A percentile compares a stretch with the other conserved stretches of the same genome.
phyloP scores from a whole-genome alignment of 1,140 invertebrate species.

The Hyposmocoma kahamanoa region DNA sequence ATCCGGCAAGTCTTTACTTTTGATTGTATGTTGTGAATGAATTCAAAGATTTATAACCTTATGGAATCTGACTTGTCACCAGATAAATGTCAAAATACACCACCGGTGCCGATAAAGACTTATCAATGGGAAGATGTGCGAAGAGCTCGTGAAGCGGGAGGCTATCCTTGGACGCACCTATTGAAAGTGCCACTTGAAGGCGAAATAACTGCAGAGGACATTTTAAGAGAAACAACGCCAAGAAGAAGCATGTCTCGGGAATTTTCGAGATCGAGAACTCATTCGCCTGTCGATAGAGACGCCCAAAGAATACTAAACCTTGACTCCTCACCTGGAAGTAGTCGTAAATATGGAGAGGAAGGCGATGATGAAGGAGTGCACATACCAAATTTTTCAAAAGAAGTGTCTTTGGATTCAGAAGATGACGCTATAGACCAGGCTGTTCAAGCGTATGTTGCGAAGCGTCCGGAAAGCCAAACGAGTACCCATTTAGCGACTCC shows the following conservation, averaged over 20 bases:
- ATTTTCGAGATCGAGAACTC: constrained; percentile 56
- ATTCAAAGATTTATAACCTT: constrained; percentile 43
- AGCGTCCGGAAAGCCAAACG: constrained; percentile 32
- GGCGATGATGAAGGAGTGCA: constrained; percentile 61
- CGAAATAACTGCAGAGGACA: constrained; percentile 68
- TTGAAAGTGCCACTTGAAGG: constrained; percentile 73
- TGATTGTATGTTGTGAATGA: constrained; percentile 20
- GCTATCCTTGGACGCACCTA: constrained; percentile 82
- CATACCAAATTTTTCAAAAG: constrained; percentile 70
- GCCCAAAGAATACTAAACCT: constrained; percentile 61
- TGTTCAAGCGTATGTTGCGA: constrained; percentile 21
- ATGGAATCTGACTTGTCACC: constrained; percentile 69
- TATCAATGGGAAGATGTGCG: constrained; percentile 83
- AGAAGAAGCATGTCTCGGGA: constrained; percentile 68
- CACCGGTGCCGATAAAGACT: constrained; percentile 78
- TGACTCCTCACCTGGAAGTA: constrained; percentile 68
- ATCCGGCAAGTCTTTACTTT: constrained; percentile 18
- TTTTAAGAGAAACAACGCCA: constrained; percentile 57
- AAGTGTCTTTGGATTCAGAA: constrained; percentile 67
- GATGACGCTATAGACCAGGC: constrained; percentile 43
- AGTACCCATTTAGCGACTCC: constrained; percentile 39
- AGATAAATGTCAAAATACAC: constrained; percentile 66
- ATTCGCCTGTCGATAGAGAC: constrained; percentile 45
- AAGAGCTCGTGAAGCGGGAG: constrained; percentile 75
- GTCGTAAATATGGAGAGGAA: constrained; percentile 64